These are phyloP conservation scores for Neolamprologus kungweensis DNA, from an alignment of 2,113 vertebrate species.

Conservation along the genomic window DNA sequence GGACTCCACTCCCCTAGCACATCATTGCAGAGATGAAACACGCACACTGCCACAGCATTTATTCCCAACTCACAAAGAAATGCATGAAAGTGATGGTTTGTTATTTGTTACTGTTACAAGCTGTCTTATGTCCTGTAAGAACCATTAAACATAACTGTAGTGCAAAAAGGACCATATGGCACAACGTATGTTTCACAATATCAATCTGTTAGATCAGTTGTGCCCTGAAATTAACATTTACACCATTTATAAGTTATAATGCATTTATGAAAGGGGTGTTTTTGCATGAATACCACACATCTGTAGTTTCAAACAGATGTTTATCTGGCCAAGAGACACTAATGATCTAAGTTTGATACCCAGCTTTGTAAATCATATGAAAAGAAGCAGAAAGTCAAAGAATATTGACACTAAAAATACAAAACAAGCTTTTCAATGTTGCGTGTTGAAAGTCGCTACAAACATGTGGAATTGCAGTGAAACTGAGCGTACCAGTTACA, in stretches of 20 bases:
- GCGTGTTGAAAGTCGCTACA: neutral
- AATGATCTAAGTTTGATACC: neutral
- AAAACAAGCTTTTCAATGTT: neutral
- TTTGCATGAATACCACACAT: neutral
- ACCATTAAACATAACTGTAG: neutral
- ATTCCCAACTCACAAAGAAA: neutral
- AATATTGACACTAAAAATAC: neutral
- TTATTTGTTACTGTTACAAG: neutral
- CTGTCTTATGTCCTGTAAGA: neutral
- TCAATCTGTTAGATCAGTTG: neutral
- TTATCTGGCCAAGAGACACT: neutral
- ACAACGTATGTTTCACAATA: neutral
- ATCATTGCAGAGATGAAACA: neutral
- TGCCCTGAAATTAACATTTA: neutral
- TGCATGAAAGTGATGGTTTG: neutral
- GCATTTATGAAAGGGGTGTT: neutral
- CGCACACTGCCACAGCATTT: neutral
- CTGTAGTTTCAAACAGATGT: neutral
- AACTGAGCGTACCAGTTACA: neutral
- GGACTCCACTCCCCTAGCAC: neutral
- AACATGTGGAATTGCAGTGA: neutral
- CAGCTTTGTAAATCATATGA: neutral
- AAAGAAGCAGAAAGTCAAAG: neutral
- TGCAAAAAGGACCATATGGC: neutral
- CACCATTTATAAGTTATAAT: neutral